phyloP scores from a whole-genome alignment of 2,888 invertebrate species.

The Gonocerus acuteangulatus region DNA sequence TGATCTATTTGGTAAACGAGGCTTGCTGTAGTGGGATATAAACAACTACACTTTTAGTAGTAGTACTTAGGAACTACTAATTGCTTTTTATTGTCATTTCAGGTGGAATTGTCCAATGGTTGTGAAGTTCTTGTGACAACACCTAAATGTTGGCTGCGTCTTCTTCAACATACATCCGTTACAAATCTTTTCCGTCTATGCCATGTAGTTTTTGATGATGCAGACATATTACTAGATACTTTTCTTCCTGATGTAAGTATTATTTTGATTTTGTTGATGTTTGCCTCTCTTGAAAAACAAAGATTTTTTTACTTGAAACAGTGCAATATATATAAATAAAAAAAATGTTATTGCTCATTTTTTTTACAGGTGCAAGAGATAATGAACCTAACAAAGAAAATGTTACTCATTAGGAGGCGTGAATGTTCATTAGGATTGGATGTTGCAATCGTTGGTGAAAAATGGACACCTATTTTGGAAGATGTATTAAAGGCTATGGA shows the following conservation, averaged over 20 bases:
- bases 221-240: slow-evolving; percentile 54
- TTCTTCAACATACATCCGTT: slow-evolving; percentile 46
- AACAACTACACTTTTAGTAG: no score
- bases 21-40: no score
- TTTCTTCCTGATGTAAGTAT: slow-evolving; percentile 47
- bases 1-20: no score
- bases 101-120: slow-evolving; percentile 50
- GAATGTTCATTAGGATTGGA: slow-evolving; percentile 47
- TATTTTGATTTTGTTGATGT: slow-evolving; percentile 30
- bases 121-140: slow-evolving; percentile 66
- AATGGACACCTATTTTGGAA: slow-evolving; percentile 57
- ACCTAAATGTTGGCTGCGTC: slow-evolving; percentile 51
- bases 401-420: slow-evolving; percentile 1
- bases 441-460: slow-evolving; percentile 52
- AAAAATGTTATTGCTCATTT: background rate
- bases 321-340: background rate
- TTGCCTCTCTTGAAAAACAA: background rate
- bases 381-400: slow-evolving; percentile 7
- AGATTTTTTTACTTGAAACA: background rate
- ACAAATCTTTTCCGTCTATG: slow-evolving; percentile 56
- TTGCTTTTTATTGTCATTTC: no score
- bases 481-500: slow-evolving; percentile 49
- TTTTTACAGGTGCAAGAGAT: slow-evolving; percentile 2
- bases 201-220: slow-evolving; percentile 63
- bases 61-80: no score